Evolutionary conservation across 2,888 invertebrate species (phyloP), one percentile per base, ranked within the genome.

Genomic region (Drosophila prostipennis): DNA sequence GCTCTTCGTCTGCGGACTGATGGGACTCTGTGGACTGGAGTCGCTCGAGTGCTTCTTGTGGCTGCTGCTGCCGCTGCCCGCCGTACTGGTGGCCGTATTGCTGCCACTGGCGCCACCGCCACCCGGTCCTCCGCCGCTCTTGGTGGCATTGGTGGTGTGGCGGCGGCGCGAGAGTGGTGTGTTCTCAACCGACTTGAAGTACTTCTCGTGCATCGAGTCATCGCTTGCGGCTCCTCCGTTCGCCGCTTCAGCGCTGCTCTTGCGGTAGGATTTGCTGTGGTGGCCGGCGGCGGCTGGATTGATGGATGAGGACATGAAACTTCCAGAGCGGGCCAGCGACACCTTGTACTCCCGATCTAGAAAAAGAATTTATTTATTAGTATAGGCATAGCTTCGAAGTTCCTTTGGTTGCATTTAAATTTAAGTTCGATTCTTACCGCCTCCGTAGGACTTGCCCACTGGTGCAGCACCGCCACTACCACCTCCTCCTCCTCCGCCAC

Each of bases 141-240:
- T 76, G 48, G 88, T 87, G 43, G 89, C 79, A 57, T 90, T 89
- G 23, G 90, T 87, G 55, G 91, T 91, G 72, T 91, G 91, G 8
- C 92, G 88, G 74, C 94, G 93, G 75, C 94, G 92, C 6, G 94
- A 93, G 61, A 94, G 90, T 13, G 95, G 95, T 32, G 95, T 95
- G 77, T 94, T 95, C 83, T 95, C 95, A 69, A 95, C 95, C 2
- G 95, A 95, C 83, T 94, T 94, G 89, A 96, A 94, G 89, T 96
- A 96, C 89, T 96, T 96, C 88, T 96, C 96, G 90, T 96, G 96
- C 96, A 96, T 96, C 0, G 96, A 95, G 91, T 96, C 96, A 85
- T 96, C 96, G 43, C 96, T 96, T 1, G 94, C 94, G 59, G 95
- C 91, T 45, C 91, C 91, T 42, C 91, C 91, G 58, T 90, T 90